Percentiles rank a stretch among this genome's conserved stretches.
Conservation (phyloP, 2,888 invertebrate species). For the Phragmatobia fuliginosa region DNA sequence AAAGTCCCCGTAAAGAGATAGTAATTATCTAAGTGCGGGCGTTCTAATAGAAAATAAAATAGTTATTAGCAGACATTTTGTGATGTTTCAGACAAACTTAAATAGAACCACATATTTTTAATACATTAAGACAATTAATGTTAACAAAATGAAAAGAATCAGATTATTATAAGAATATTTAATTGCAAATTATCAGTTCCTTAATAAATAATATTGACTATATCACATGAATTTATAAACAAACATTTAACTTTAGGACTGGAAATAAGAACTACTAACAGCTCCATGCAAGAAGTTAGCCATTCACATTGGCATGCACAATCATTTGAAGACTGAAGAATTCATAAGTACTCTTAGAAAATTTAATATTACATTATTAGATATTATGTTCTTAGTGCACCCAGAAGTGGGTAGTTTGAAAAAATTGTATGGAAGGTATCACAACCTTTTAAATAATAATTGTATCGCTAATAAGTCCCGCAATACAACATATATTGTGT, state of each 20-base stretch:
- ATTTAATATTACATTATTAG: neutral
- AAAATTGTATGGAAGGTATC: too few relatives aligned
- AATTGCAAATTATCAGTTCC: slow-evolving; percentile 19
- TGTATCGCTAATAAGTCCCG: too few relatives aligned
- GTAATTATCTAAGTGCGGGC: too few relatives aligned
- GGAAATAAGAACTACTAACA: slow-evolving; percentile 2
- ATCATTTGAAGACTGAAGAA: neutral
- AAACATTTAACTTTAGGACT: neutral
- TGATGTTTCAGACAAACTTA: neutral
- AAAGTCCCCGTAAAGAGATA: too few relatives aligned
- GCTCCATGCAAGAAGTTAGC: neutral
- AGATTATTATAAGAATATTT: slow-evolving; percentile 20
- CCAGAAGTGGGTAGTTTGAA: too few relatives aligned
- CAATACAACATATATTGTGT: too few relatives aligned
- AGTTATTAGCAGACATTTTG: too few relatives aligned
- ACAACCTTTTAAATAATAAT: too few relatives aligned
- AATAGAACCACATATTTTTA: neutral
- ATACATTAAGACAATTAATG: neutral
- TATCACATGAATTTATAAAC: slow-evolving; percentile 18
- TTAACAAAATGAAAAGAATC: slow-evolving; percentile 13
- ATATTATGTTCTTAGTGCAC: neutral
- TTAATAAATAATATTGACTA: slow-evolving; percentile 20
- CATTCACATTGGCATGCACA: neutral
- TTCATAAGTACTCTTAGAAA: neutral
- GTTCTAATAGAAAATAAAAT: too few relatives aligned